These are phyloP conservation scores for Eremobia ochroleuca DNA, from an alignment of 2,888 invertebrate species.

Conservation along the genomic window DNA sequence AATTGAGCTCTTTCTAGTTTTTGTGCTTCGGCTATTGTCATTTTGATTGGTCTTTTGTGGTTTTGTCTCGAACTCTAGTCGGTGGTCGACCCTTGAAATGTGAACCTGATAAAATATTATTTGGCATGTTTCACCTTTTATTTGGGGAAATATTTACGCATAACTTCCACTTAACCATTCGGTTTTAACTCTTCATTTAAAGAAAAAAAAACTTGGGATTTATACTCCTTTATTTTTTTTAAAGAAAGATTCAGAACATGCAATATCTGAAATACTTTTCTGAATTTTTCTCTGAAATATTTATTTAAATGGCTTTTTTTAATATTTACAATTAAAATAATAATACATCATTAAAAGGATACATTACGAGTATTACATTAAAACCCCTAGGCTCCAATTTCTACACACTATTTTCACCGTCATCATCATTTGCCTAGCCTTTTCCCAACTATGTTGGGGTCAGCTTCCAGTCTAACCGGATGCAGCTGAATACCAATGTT, in stretches of 20 bases:
- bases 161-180: too few relatives aligned
- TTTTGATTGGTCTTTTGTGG: constrained; percentile 9
- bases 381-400: neutral
- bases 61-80: neutral
- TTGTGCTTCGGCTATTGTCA: neutral
- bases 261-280: too few relatives aligned
- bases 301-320: neutral
- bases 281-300: neutral
- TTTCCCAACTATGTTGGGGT: too few relatives aligned
- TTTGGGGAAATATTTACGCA: neutral
- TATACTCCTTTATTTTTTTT: too few relatives aligned
- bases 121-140: neutral
- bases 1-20: neutral
- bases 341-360: neutral
- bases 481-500: too few relatives aligned
- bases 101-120: neutral
- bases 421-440: too few relatives aligned
- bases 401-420: neutral
- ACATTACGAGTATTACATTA: neutral
- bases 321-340: neutral
- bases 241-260: too few relatives aligned
- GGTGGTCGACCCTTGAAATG: neutral
- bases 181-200: neutral
- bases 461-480: too few relatives aligned
- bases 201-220: too few relatives aligned